Base-by-base conservation (phyloP, 2,113 vertebrate species). In the Rhegmatorhina hoffmannsi region DNA sequence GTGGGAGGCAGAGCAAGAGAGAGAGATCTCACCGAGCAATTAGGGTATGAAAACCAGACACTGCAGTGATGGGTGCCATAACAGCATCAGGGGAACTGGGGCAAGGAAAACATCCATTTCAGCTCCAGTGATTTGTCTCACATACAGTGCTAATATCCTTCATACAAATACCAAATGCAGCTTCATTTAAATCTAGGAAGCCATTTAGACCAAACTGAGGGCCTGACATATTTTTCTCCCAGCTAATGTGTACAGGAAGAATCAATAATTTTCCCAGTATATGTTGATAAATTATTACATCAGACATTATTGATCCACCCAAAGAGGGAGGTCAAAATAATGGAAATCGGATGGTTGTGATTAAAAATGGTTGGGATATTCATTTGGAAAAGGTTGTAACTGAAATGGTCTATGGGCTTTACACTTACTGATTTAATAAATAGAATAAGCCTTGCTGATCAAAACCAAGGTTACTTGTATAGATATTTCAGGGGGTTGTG, bases 321-420 rank as follows among this genome's bases (percentile, higher is more conserved):
- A 87, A 92, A 75, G 85, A 34, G 87, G 85, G 87, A 90, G 88
- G 76, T 92, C 92, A 88, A 92, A 96, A 95, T 93, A 95, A 31
- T 28, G 95, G 90, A 97, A 97, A 96, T 97, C 92, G 95, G 95
- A 93, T 82, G 63, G 56, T 84, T 69, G 40, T 31, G 53, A 96
- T 96, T 62, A 87, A 84, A 95, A 94, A 44, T 38, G 94, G 58
- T 87, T 89, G 95, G 96, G 92, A 96, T 97, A 97, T 95, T 97
- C 87, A 90, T 97, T 97, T 97, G 79, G 95, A 96, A 96, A 90
- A 78, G 62, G 92, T 10, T 97, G 28, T 96, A 96, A 92, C 75
- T 89, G 62, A 90, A 91, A 96, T 60, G 47, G 59, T 94, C 92
- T 73, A 73, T 6, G 17, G 9, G 43, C 85, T 92, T 87, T 96